phyloP scores from a whole-genome alignment of 2,113 vertebrate genomes.

The Balaenoptera acutorostrata region DNA sequence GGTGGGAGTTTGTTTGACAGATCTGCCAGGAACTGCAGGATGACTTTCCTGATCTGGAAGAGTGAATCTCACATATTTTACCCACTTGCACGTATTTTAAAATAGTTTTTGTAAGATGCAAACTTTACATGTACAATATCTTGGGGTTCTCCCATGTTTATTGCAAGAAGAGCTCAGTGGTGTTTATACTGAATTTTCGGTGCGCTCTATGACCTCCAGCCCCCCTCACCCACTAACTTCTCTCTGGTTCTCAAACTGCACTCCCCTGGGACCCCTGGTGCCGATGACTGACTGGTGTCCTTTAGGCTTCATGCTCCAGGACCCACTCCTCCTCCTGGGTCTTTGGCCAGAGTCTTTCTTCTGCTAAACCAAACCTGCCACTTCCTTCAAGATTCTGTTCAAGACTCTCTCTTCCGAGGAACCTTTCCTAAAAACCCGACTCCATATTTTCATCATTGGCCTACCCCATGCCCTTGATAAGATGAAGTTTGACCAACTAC shows the following conservation, averaged over 20 bases:
- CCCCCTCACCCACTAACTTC: not conserved
- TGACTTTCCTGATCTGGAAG: not conserved
- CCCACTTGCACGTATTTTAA: not conserved
- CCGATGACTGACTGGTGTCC: too few species aligned
- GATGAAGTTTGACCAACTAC: too few species aligned
- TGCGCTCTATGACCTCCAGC: not conserved
- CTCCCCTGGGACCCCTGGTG: rapidly evolving
- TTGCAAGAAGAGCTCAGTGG: not conserved
- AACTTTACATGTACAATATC: not conserved
- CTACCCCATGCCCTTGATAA: not conserved
- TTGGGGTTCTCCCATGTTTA: not conserved
- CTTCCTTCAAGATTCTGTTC: not conserved
- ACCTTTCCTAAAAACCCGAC: not conserved
- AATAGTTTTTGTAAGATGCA: not conserved
- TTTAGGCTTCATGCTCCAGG: not conserved
- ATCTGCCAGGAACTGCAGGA: not conserved
- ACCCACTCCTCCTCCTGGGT: not conserved
- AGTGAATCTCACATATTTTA: not conserved
- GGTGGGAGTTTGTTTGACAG: constrained; percentile 39
- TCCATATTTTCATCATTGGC: not conserved
- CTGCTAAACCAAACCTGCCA: not conserved
- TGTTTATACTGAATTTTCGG: not conserved
- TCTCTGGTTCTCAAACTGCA: not conserved
- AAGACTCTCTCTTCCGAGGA: not conserved
- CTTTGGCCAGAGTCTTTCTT: not conserved